Conservation (phyloP, 2,888 invertebrate genomes). For the Hedya salicella region DNA sequence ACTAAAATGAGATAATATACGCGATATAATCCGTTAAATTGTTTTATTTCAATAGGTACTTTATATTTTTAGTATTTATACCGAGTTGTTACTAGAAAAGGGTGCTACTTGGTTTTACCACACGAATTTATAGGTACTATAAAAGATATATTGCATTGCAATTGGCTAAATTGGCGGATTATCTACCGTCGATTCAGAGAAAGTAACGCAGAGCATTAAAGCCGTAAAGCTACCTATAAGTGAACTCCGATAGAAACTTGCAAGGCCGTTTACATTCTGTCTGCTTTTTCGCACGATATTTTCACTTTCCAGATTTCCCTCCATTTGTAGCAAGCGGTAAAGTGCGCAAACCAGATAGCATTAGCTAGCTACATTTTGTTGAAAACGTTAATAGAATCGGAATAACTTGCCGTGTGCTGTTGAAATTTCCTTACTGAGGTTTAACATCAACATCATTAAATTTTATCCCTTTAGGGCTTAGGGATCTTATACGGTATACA, state of each 20-base stretch:
- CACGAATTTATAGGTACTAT: not conserved
- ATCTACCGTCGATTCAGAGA: slow-evolving; percentile 46
- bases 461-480: too few relatives aligned
- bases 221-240: slow-evolving; percentile 38
- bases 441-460: too few relatives aligned
- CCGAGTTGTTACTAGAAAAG: too few relatives aligned
- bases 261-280: slow-evolving; percentile 68
- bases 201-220: slow-evolving; percentile 47
- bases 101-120: too few relatives aligned
- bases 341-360: slow-evolving; percentile 24
- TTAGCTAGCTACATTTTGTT: slow-evolving; percentile 19
- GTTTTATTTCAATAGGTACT: too few relatives aligned
- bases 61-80: too few relatives aligned
- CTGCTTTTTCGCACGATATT: slow-evolving; percentile 74
- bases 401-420: not conserved
- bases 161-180: slow-evolving; percentile 6
- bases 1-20: too few relatives aligned
- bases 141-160: not conserved
- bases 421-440: too few relatives aligned
- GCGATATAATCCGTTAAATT: too few relatives aligned
- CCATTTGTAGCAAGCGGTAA: slow-evolving; percentile 58
- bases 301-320: slow-evolving; percentile 77
- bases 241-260: slow-evolving; percentile 62
- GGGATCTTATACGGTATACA: too few relatives aligned
- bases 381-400: slow-evolving; percentile 14